Evolutionary conservation across 2,797 vertebrate species (phyloP), one percentile per base, ranked within the genome.

Genomic region (Myotis vivesi): DNA sequence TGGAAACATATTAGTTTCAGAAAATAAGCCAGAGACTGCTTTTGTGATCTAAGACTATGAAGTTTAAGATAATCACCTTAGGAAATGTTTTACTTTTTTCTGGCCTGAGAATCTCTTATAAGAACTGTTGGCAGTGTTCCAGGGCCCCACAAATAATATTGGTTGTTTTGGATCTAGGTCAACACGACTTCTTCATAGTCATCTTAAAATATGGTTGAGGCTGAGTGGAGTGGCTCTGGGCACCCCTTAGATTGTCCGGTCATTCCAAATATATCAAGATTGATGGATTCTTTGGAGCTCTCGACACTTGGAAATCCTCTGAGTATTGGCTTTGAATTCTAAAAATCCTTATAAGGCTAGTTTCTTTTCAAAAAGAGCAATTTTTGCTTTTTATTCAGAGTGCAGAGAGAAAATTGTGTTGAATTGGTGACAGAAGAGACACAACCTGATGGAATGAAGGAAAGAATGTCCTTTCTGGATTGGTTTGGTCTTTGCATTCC

Each of bases 291-390:
- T 93, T 79, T 93, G 90, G 90, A 41, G 62, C 62, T 62, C 62
- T 76, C 73, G 77, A 95, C 71, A 84, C 85, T 91, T 92, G 92
- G 94, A 89, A 87, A 90, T 91, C 88, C 49, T 96, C 49, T 64
- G 62, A 94, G 38, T 90, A 59, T 84, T 69, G 82, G 20, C 89
- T 96, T 93, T 95, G 91, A 96, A 84, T 96, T 96, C 85, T 89
- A 38, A 89, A 87, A 85, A 71, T 91, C 93, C 75, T 96, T 96
- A 88, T 13, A 96, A 96, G 86, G 69, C 94, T 73, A 95, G 62
- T 71, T 83, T 93, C 28, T 66, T 93, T 95, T 93, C 69, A 93
- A 80, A 95, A 88, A 94, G 72, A 95, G 8, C 33, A 68, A 72
- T 94, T 89, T 95, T 96, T 53, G 49, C 84, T 83, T 92, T 96